Conservation (phyloP, 2,113 vertebrate species). For the Echinops telfairi region DNA sequence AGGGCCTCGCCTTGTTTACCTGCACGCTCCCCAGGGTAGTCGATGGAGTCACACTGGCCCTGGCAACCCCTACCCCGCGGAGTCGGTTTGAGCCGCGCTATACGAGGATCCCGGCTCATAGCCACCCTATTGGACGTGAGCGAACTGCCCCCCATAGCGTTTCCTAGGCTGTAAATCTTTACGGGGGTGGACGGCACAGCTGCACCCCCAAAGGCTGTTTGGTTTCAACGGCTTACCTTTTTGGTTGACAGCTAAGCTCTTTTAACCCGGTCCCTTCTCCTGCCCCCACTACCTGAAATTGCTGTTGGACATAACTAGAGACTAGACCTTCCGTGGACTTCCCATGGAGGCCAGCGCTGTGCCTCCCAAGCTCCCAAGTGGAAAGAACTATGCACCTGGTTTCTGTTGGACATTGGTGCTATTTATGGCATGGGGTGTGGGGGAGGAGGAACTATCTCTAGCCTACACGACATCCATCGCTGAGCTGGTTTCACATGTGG, state of each 20-base stretch:
- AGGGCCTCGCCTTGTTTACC: slow-evolving; percentile 63
- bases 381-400: slow-evolving; percentile 35
- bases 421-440: slow-evolving; percentile 66
- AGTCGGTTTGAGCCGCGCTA: background rate
- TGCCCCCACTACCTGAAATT: background rate
- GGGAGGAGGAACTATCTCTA: slow-evolving; percentile 1
- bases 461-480: background rate
- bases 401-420: slow-evolving; percentile 52
- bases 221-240: background rate
- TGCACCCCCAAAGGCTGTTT: background rate
- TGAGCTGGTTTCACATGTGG: background rate
- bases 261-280: background rate
- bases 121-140: background rate
- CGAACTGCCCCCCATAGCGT: background rate
- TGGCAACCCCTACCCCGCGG: slow-evolving; percentile 60
- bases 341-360: background rate
- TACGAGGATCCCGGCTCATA: background rate
- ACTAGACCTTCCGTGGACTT: background rate
- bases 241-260: background rate
- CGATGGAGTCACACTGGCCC: slow-evolving; percentile 50
- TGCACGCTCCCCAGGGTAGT: slow-evolving; percentile 55
- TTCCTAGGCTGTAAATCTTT: background rate
- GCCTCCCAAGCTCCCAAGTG: background rate
- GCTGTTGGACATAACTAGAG: background rate
- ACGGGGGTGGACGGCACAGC: too few relatives aligned